Evolutionary conservation across 2,113 vertebrate species (phyloP).

Genomic region (Nothocercus julius): DNA sequence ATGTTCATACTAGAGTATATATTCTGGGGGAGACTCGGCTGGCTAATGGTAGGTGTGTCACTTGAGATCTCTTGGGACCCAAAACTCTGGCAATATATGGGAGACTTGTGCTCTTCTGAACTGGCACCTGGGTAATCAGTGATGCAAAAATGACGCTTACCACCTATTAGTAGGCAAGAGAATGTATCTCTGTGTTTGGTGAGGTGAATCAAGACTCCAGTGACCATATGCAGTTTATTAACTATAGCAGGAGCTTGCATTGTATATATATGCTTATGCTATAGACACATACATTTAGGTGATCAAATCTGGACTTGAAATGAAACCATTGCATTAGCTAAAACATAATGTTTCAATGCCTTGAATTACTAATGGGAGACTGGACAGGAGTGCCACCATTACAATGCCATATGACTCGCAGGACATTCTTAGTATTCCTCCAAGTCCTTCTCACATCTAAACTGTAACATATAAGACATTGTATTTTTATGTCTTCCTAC

Average conservation of each 20-base stretch:
- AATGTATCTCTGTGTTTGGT: neutral
- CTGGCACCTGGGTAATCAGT: neutral
- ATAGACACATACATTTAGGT: neutral
- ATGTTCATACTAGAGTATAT: neutral
- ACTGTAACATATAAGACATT: neutral
- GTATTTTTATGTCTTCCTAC: neutral
- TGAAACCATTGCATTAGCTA: neutral
- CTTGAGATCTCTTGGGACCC: neutral
- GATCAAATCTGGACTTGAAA: neutral
- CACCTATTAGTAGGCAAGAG: neutral
- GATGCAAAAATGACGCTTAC: neutral
- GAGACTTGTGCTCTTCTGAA: neutral
- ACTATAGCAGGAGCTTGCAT: neutral
- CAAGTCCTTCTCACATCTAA: neutral
- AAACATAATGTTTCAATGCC: neutral
- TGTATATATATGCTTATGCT: neutral
- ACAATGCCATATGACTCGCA: neutral
- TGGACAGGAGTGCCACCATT: neutral
- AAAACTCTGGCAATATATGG: neutral
- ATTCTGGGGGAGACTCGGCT: too few species aligned
- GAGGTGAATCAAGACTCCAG: neutral
- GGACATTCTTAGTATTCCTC: neutral
- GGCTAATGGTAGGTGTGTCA: neutral
- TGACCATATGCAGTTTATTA: neutral
- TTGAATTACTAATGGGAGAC: neutral